Base-by-base conservation (phyloP, 1,140 invertebrate species). In the Hirudo medicinalis region DNA sequence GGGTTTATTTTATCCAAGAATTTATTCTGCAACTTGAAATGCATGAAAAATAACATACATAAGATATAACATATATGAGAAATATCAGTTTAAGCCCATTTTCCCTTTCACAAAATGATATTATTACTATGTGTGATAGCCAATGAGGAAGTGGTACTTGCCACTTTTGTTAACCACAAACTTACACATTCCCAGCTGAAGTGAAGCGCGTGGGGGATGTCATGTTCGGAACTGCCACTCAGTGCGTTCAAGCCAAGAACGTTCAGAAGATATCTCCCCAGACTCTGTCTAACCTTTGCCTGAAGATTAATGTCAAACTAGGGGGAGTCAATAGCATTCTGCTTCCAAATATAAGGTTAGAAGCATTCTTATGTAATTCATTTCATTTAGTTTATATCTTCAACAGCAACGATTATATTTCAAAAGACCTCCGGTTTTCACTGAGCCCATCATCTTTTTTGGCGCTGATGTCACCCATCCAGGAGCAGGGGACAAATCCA, bases 401-500 rank as follows among this genome's bases (percentile, higher is more conserved):
- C 1, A 49, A 49, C 0, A 49, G 15, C 43, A 49, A 8, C 32
- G 32, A 36, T 36, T 49, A 8, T 49, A 49, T 49, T 49, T 49
- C 15, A 49, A 49, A 75, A 83, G 81, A 76, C 83, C 85, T 8
- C 79, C 88, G 85, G 91, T 97, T 75, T 99, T 99, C 84, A 94
- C 96, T 80, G 96, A 99, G 83, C 96, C 97, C 32, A 94, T 99
- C 54, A 99, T 99, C 80, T 99, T 99, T 85, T 86, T 99, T 76
- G 97, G 97, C 72, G 95, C 95, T 74, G 97, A 99, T 84, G 96
- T 99, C 17, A 99, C 97, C n/a, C 97, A 99, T 84, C 97, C 97
- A 60, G 96, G 97, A 54, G 96, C 97, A 29, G 97, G 96, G 73
- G 96, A 97, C 81, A 95, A 94, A 80, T 94, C 96, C 82, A 98